Evolutionary conservation across 1,140 invertebrate species (phyloP), one percentile per base, ranked within the genome.

Genomic region (Caerostris extrusa): DNA sequence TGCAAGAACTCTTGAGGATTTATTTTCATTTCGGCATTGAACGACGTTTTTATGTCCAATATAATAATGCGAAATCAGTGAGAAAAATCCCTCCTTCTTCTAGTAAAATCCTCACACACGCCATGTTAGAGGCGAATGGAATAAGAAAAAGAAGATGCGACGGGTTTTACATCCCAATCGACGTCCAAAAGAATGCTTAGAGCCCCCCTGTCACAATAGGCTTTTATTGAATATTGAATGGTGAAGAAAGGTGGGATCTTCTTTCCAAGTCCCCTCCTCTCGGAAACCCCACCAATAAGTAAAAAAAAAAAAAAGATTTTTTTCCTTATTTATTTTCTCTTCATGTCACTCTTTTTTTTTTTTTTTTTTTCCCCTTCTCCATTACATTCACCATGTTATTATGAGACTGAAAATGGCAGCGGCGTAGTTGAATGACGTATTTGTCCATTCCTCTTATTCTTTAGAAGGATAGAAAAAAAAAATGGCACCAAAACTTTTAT

Each of bases 211-310:
- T 5, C 81, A 19, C 55, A 83, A 83, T 83, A 19, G 55, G 56
- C 81, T 83, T 83, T 83, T 83, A 83, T 83, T 57, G 81, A 83
- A 83, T 83, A 83, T 83, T 83, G 81, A 83, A 83, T 56, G 81
- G 81, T n/a, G 55, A 58, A 7, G 81, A 19, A 83, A 19, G 19
- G 81, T 10, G 8, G 81, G 55, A 53, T 8, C 5, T 83, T 19
- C 19, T 14, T 83, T 50, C 34, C n/a, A 19, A 34, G 34, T 34
- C 34, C 34, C 34, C 34, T 34, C 2, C 34, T 34, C 34, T 56
- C 56, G 34, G 34, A 34, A 34, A 34, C 0, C 34, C 34, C 34
- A 34, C 0, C 34, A 34, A 34, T 34, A 34, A 34, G 34, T 34
- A 34, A 34, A 34, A 34, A 34, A 34, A 34, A 34, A 34, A 2